Evolutionary conservation across 2,113 vertebrate genomes (phyloP).

Genomic region (Erythrocercus mccallii): DNA sequence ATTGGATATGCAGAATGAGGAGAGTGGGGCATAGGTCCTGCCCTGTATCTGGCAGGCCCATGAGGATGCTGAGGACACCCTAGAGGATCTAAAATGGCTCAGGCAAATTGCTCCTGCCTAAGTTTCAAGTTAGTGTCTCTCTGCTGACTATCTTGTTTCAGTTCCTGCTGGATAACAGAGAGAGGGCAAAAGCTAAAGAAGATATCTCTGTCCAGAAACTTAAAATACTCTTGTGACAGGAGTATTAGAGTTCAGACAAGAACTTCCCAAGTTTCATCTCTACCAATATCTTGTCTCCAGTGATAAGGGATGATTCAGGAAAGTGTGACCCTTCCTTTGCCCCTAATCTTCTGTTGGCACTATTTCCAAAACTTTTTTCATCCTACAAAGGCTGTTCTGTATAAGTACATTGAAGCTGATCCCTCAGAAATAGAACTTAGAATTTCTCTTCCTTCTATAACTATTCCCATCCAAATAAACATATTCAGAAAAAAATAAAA

Average conservation of each 20-base stretch:
- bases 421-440: neutral
- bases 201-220: neutral
- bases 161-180: neutral
- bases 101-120: neutral
- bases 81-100: neutral
- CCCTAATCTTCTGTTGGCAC: slow-evolving; percentile 24
- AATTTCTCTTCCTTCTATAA: neutral
- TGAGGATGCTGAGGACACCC: neutral
- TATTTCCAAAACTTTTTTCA: slow-evolving; percentile 37
- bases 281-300: slow-evolving; percentile 20
- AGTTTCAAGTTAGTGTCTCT: neutral
- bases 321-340: slow-evolving; percentile 34
- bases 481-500: neutral
- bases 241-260: slow-evolving; percentile 12
- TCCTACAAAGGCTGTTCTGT: slow-evolving; percentile 9
- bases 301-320: slow-evolving; percentile 15
- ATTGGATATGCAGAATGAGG: neutral
- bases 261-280: slow-evolving; percentile 20
- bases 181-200: neutral
- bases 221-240: slow-evolving; percentile 12
- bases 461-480: neutral
- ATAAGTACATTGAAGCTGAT: slow-evolving; percentile 11
- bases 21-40: neutral
- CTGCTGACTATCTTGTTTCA: neutral
- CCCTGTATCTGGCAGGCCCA: neutral